Evolutionary conservation across 2,797 vertebrate species (phyloP), one percentile per base, ranked within the genome.

Genomic region (Gymnothorax reevesii): DNA sequence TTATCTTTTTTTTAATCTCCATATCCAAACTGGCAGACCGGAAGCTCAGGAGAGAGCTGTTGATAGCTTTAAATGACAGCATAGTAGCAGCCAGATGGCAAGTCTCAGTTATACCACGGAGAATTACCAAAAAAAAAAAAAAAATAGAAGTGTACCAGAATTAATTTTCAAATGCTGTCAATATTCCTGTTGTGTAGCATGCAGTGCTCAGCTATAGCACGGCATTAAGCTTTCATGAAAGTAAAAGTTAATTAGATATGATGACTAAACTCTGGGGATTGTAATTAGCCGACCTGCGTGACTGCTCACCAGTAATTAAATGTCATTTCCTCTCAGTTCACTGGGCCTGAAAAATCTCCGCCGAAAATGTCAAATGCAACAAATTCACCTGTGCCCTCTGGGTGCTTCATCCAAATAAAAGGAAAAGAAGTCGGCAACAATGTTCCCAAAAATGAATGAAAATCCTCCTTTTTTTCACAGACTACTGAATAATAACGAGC

Each of bases 241-340:
- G 91, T 91, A 90, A 92, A 94, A 94, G 92, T 93, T 94, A 95
- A 96, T 96, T 93, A 93, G 91, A 91, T 90, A 93, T 95, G 93
- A 94, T 94, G 89, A 91, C 90, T 94, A 90, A 92, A 93, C 93
- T 92, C 93, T 86, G 90, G 94, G 93, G 94, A 94, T 94, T 92
- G 90, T 94, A 94, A 95, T 95, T 94, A 95, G 92, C 91, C 85
- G 88, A 93, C 92, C 88, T 90, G 92, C 94, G 92, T 91, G 93
- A 92, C 91, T 95, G 90, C 92, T 92, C 90, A 92, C 92, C 91
- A 94, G 93, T 94, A 94, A 94, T 93, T 94, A 94, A 94, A 94
- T 94, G 92, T 93, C 91, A 95, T 95, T 93, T 90, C 88, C 89
- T 91, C 91, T 93, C 91, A 91, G 90, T 92, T 91, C 92, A 87